Conservation (phyloP, 2,888 invertebrate genomes). For the Chymomyza caudatula region DNA sequence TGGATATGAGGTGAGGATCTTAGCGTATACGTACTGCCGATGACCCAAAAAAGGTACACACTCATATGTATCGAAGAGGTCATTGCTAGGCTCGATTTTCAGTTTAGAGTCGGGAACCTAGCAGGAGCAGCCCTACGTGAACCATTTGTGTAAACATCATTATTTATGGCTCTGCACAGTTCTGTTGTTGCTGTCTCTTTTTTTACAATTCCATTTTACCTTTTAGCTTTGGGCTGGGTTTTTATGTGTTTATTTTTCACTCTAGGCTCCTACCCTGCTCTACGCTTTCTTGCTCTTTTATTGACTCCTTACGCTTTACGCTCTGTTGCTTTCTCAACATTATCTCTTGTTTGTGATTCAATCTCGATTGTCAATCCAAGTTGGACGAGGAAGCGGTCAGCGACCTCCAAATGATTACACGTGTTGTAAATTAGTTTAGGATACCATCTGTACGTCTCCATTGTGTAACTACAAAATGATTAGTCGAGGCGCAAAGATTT, state of each 20-base stretch:
- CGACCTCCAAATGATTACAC: constrained; percentile 62
- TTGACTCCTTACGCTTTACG: constrained; percentile 60
- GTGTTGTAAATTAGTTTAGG: constrained; percentile 71
- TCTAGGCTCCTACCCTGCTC: constrained; percentile 26
- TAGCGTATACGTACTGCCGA: constrained; percentile 22
- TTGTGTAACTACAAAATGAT: not conserved
- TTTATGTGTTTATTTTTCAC: constrained; percentile 20
- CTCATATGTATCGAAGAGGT: constrained; percentile 14
- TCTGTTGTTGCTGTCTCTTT: constrained; percentile 8
- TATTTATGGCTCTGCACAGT: constrained; percentile 50
- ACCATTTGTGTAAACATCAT: constrained; percentile 70
- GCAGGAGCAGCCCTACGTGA: constrained; percentile 52
- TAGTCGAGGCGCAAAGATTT: too few relatives aligned
- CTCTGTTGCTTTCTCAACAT: constrained; percentile 46
- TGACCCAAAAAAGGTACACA: constrained; percentile 49
- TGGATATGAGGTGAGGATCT: constrained; percentile 49
- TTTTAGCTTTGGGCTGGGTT: constrained; percentile 20
- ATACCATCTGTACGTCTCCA: constrained; percentile 24
- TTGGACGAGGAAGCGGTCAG: constrained; percentile 49
- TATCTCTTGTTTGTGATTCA: constrained; percentile 45
- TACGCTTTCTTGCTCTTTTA: constrained; percentile 12
- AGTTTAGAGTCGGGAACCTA: constrained; percentile 23
- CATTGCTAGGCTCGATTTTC: constrained; percentile 6
- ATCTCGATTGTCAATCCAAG: constrained; percentile 68
- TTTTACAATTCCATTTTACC: constrained; percentile 44